Conservation (phyloP, 2,113 vertebrate genomes). For the Arvicanthis niloticus region DNA sequence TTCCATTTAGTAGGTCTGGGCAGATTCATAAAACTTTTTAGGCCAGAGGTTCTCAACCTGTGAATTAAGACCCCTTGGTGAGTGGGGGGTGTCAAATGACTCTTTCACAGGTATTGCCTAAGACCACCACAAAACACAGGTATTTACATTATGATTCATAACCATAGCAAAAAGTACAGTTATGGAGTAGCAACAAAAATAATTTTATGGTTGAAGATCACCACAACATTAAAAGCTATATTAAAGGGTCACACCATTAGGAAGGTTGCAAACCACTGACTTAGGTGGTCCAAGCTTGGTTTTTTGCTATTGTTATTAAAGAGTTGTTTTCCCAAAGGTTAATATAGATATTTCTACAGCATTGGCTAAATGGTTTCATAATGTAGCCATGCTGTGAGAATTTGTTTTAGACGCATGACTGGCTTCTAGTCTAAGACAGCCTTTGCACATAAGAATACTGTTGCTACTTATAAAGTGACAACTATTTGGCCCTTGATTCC, state of each 20-base stretch:
- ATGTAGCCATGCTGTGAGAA: neutral
- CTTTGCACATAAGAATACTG: neutral
- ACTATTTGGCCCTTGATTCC: conserved; percentile 15
- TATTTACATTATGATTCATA: neutral
- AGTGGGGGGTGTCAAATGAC: neutral
- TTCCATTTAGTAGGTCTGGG: neutral
- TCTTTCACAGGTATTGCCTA: neutral
- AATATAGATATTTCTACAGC: neutral
- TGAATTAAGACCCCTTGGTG: neutral
- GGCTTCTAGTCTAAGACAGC: conserved; percentile 40
- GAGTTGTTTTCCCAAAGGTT: neutral
- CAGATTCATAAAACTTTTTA: neutral
- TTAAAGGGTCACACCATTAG: neutral
- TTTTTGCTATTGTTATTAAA: neutral
- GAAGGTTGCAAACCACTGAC: neutral
- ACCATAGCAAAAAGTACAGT: neutral
- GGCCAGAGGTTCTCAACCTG: neutral
- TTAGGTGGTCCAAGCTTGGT: neutral
- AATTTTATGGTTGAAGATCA: neutral
- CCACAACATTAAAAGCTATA: neutral
- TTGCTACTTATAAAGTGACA: conserved; percentile 52
- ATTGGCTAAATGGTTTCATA: conserved; percentile 15
- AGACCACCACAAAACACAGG: neutral
- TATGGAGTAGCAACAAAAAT: neutral
- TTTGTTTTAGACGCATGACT: conserved; percentile 1